Evolutionary conservation across 2,888 invertebrate genomes (phyloP).

Genomic region (Trilocha varians): DNA sequence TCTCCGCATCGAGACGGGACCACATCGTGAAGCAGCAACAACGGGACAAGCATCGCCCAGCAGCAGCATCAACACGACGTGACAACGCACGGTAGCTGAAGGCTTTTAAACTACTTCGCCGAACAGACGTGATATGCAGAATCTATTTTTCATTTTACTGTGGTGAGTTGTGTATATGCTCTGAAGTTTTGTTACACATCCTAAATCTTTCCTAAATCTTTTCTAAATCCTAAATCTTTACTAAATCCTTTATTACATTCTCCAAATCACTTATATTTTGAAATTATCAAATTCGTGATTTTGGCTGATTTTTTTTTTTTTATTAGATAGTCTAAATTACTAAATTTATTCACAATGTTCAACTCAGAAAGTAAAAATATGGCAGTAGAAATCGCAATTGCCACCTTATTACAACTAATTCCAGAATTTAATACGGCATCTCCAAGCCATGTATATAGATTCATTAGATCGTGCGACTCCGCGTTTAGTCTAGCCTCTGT

Average conservation of each 20-base stretch:
- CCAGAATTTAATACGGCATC: constrained; percentile 11
- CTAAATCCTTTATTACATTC: too few species aligned
- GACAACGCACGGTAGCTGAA: constrained; percentile 5
- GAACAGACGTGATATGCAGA: constrained; percentile 1
- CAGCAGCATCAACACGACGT: not conserved
- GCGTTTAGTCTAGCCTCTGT: constrained; percentile 8
- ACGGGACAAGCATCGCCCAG: not conserved
- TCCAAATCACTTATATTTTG: too few species aligned
- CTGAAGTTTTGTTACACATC: too few species aligned
- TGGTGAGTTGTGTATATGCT: constrained; percentile 7
- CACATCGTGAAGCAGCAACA: not conserved
- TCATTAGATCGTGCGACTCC: constrained; percentile 11
- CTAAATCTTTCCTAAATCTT: too few species aligned
- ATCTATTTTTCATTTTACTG: constrained; percentile 4
- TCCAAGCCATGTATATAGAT: constrained; percentile 9
- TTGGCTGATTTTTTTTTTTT: too few species aligned
- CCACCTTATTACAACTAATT: not conserved
- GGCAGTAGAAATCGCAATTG: not conserved
- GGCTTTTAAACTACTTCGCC: constrained; percentile 8
- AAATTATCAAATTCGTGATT: too few species aligned
- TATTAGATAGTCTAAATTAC: not conserved
- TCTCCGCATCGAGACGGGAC: not conserved
- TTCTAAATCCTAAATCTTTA: too few species aligned
- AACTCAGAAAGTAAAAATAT: not conserved
- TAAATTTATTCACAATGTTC: not conserved